phyloP scores from a whole-genome alignment of 1,140 invertebrate species.

The Drosophila mojavensis region DNA sequence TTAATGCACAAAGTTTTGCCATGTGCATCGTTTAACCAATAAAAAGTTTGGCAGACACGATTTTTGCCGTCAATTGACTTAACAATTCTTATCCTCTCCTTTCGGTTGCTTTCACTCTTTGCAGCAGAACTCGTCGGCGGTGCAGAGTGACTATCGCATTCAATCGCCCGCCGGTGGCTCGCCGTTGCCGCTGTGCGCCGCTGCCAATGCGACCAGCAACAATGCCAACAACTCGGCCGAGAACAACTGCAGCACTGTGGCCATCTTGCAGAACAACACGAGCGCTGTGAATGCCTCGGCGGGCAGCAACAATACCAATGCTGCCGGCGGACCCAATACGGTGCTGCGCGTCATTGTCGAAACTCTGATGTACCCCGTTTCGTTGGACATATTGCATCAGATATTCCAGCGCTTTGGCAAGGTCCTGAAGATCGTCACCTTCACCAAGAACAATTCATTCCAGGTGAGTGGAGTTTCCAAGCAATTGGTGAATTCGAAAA shows the following conservation, averaged over 20 bases:
- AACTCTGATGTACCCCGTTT: constrained; percentile 99
- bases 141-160: constrained; percentile 78
- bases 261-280: constrained; percentile 83
- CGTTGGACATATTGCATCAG: constrained; percentile 97
- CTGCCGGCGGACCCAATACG: constrained; percentile 96
- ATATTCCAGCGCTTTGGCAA: constrained; percentile 99
- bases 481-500: neutral
- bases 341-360: constrained; percentile 99
- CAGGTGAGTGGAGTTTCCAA: constrained; percentile 82
- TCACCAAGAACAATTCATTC: constrained; percentile 99
- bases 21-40: constrained; percentile 60
- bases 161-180: constrained; percentile 83
- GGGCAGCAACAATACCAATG: constrained; percentile 84
- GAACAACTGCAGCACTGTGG: constrained; percentile 65
- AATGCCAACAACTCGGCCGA: constrained; percentile 70
- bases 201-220: constrained; percentile 58
- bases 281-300: constrained; percentile 66
- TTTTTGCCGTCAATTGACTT: constrained; percentile 54
- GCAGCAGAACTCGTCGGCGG: constrained; percentile 86
- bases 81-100: constrained; percentile 24
- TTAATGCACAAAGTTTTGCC: constrained; percentile 68
- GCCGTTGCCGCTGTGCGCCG: constrained; percentile 79
- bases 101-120: constrained; percentile 17
- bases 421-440: constrained; percentile 99
- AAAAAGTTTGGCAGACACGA: constrained; percentile 56